phyloP scores from a whole-genome alignment of 2,797 vertebrate species.

The Yasuhikotakia modesta region DNA sequence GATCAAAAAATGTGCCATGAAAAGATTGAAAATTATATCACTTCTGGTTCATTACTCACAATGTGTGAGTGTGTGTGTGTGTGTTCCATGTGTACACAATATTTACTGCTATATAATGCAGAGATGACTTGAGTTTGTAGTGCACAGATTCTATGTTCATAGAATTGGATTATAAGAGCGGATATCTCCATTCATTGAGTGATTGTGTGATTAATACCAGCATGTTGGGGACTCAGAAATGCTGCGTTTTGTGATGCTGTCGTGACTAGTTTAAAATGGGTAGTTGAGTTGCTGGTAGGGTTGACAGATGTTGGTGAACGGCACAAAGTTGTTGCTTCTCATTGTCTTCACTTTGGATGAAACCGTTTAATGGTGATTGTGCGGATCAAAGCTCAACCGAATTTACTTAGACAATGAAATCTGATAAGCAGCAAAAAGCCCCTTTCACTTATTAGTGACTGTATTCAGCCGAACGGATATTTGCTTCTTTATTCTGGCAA shows the following conservation, averaged over 20 bases:
- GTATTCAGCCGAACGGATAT: constrained; percentile 2
- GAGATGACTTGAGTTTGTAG: background rate
- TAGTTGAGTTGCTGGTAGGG: too few relatives aligned
- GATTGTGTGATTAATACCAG: background rate
- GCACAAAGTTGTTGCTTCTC: background rate
- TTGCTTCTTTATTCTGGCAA: constrained; percentile 15
- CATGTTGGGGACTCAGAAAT: too few relatives aligned
- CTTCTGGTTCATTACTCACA: too few relatives aligned
- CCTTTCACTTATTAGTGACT: constrained; percentile 49
- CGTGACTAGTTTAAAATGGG: too few relatives aligned
- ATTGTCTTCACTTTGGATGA: constrained; percentile 17
- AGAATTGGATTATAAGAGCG: background rate
- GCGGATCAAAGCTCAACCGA: constrained; percentile 49
- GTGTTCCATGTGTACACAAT: background rate
- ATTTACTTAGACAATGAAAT: constrained; percentile 32
- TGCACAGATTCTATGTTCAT: background rate
- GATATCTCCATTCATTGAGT: constrained; percentile 6
- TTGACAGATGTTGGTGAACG: background rate
- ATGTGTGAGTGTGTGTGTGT: too few relatives aligned
- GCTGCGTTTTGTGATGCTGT: too few relatives aligned
- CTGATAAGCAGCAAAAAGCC: constrained; percentile 43
- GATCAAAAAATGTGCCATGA: too few relatives aligned
- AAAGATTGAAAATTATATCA: too few relatives aligned
- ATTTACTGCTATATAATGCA: background rate
- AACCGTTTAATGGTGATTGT: constrained; percentile 21